Percentiles rank a stretch among this genome's conserved stretches.
These are phyloP conservation scores for Sinocyclocheilus maitianheensis DNA, from an alignment of 2,113 vertebrate species.

Conservation along the genomic window DNA sequence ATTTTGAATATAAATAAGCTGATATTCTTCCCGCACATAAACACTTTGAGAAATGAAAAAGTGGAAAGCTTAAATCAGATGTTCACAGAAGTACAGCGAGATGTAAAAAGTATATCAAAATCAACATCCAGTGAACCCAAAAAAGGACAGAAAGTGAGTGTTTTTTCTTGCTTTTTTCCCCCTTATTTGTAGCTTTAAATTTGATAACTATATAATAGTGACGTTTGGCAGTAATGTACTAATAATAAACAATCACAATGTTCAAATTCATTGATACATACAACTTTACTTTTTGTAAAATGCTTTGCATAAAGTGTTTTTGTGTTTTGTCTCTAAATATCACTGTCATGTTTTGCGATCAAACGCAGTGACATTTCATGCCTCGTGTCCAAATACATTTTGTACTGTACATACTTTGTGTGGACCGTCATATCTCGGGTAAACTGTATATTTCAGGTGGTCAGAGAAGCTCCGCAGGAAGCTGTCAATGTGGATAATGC, in stretches of 20 bases:
- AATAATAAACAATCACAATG: neutral
- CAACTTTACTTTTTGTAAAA: neutral
- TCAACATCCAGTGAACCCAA: constrained; percentile 69
- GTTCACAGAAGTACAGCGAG: constrained; percentile 85
- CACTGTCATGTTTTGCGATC: too few species aligned
- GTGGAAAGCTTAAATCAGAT: constrained; percentile 83
- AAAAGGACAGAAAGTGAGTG: constrained; percentile 64
- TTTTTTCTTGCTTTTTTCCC: too few species aligned
- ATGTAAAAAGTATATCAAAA: constrained; percentile 82
- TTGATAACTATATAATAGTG: neutral
- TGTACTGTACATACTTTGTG: neutral
- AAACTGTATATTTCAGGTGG: constrained; percentile 59
- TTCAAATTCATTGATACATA: neutral
- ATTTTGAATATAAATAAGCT: neutral
- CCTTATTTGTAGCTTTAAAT: neutral
- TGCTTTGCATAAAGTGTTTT: neutral
- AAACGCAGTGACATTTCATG: neutral
- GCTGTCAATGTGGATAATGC: constrained; percentile 74
- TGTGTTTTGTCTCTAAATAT: neutral
- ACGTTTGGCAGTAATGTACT: too few species aligned
- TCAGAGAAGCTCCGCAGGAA: constrained; percentile 68
- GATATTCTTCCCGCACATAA: constrained; percentile 77
- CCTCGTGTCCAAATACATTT: neutral
- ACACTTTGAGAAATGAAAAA: constrained; percentile 85
- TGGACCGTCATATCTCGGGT: neutral